phyloP scores from a whole-genome alignment of 2,797 vertebrate species.

The Numenius phaeopus region DNA sequence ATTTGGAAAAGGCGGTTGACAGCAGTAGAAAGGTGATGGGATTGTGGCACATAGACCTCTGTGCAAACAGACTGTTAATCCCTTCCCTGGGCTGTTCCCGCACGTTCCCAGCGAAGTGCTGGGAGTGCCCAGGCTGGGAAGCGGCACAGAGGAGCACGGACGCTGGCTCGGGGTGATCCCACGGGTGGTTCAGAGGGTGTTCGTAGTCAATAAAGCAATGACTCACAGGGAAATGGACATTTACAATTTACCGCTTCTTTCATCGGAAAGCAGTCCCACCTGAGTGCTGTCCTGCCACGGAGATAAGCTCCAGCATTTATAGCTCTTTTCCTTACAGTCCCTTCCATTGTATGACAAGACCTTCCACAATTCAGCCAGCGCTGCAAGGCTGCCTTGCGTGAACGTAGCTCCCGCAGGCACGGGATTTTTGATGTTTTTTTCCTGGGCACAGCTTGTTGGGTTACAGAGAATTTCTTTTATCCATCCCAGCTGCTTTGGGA shows the following conservation, averaged over 20 bases:
- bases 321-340: background rate
- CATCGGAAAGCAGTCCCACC: background rate
- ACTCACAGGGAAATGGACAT: background rate
- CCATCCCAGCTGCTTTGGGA: background rate
- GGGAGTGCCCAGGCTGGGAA: background rate
- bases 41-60: fast-evolving
- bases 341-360: fast-evolving
- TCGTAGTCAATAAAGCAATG: background rate
- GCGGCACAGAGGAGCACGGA: background rate
- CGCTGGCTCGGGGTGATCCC: background rate
- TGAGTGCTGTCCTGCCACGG: background rate
- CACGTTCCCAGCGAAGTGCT: fast-evolving
- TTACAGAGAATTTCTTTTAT: background rate
- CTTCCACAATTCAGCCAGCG: fast-evolving
- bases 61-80: background rate
- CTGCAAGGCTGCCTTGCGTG: background rate
- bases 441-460: background rate
- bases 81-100: background rate
- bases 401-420: fast-evolving
- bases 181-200: fast-evolving
- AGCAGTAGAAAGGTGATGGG: fast-evolving
- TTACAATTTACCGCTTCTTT: background rate
- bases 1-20: background rate
- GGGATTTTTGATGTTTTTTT: background rate
- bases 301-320: fast-evolving